Conservation (phyloP, 2,797 vertebrate genomes). For the Melanotaenia boesemani region DNA sequence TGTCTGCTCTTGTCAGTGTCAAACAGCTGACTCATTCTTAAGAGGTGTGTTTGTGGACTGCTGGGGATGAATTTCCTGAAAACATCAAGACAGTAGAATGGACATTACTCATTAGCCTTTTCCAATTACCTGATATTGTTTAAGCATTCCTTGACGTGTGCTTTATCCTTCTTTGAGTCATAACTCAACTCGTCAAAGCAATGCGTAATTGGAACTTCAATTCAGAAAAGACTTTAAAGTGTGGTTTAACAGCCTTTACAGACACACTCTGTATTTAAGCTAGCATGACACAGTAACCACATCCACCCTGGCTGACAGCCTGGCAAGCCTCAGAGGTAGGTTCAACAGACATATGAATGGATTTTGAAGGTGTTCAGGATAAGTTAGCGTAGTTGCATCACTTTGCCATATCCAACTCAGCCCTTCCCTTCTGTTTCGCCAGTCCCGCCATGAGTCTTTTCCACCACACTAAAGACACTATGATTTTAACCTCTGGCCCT, state of each 20-base stretch:
- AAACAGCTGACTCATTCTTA: background rate
- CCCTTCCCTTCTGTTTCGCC: constrained; percentile 37
- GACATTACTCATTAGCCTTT: constrained; percentile 2
- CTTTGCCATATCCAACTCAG: constrained; percentile 40
- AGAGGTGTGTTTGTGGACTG: constrained; percentile 36
- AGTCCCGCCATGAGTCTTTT: constrained; percentile 46
- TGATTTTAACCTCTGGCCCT: constrained; percentile 80
- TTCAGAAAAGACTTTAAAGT: constrained; percentile 26
- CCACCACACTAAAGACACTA: constrained; percentile 70
- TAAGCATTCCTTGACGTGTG: constrained; percentile 16
- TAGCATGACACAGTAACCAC: constrained; percentile 43
- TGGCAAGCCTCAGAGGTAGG: constrained; percentile 14
- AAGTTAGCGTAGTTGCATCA: constrained; percentile 30
- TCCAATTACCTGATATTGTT: background rate
- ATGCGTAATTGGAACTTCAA: constrained; percentile 14
- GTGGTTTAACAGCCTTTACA: constrained; percentile 26
- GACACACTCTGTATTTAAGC: background rate
- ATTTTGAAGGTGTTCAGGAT: constrained; percentile 43
- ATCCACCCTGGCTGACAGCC: constrained; percentile 16
- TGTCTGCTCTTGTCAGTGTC: constrained; percentile 34
- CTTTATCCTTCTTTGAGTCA: constrained; percentile 8
- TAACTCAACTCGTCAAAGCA: constrained; percentile 17
- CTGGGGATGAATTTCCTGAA: constrained; percentile 32
- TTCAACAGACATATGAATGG: constrained; percentile 15
- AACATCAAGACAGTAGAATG: background rate